Conservation (phyloP, 2,113 vertebrate species). For the Chauna torquata region DNA sequence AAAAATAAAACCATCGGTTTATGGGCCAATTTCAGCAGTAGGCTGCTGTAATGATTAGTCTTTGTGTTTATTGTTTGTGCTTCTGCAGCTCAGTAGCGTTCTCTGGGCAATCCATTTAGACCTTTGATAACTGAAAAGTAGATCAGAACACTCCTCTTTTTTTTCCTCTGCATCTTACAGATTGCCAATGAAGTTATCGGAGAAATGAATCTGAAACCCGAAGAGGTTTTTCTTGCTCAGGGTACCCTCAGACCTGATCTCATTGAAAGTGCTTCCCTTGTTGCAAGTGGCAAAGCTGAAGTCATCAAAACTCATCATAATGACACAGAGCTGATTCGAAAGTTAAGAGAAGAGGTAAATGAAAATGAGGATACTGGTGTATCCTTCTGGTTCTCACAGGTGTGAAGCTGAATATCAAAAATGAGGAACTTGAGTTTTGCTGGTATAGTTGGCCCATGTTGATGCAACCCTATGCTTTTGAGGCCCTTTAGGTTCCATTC, state of each 20-base stretch:
- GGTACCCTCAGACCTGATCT: constrained; percentile 96
- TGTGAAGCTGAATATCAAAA: not conserved
- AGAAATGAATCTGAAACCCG: constrained; percentile 97
- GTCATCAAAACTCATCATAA: constrained; percentile 99
- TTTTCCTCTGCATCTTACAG: constrained; percentile 60
- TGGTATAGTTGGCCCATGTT: not conserved
- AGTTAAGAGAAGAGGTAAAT: constrained; percentile 92
- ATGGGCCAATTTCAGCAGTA: not conserved
- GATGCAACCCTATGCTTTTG: accelerated
- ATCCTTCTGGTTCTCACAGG: not conserved
- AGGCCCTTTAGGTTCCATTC: accelerated
- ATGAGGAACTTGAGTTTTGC: accelerated
- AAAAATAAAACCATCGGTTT: not conserved
- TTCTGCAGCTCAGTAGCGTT: not conserved
- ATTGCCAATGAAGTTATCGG: constrained; percentile 98
- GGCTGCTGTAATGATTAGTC: not conserved
- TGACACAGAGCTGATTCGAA: constrained; percentile 96
- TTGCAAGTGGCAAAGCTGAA: constrained; percentile 95
- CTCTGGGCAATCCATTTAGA: accelerated
- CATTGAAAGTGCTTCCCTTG: constrained; percentile 93
- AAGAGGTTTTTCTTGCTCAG: constrained; percentile 96
- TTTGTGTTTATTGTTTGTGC: not conserved
- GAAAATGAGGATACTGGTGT: not conserved
- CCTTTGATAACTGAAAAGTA: not conserved
- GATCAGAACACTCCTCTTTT: accelerated